These are phyloP conservation scores for Schizaphis graminum DNA, from an alignment of 2,888 invertebrate genomes.

Conservation along the genomic window DNA sequence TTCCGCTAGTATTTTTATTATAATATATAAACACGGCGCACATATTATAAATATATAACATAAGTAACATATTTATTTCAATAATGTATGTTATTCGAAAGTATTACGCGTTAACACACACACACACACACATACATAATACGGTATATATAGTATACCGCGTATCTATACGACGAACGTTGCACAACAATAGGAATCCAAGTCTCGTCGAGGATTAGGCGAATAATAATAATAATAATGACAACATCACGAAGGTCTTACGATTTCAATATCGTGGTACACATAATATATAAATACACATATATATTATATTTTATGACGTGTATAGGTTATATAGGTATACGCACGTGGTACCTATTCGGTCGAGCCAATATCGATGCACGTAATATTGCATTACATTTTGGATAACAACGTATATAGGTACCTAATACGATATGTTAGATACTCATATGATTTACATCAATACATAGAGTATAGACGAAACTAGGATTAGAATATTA, in stretches of 20 bases:
- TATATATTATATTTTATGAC: not conserved
- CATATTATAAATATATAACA: not conserved
- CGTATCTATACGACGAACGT: not conserved
- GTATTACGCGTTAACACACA: not conserved
- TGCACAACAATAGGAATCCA: slow-evolving; percentile 8
- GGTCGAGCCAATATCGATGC: not conserved
- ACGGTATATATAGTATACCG: not conserved
- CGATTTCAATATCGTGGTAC: not conserved
- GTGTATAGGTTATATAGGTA: not conserved
- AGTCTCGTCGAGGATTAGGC: not conserved
- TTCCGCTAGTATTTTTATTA: not conserved
- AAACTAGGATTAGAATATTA: not conserved
- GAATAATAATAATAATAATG: not conserved
- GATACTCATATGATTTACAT: not conserved
- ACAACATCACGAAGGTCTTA: not conserved
- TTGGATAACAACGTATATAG: not conserved
- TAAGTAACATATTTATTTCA: not conserved
- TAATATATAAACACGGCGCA: not conserved
- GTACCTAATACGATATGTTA: not conserved
- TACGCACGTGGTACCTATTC: not conserved
- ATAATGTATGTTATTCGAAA: not conserved
- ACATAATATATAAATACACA: not conserved
- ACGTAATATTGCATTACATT: not conserved
- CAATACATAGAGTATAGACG: not conserved
- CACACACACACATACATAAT: not conserved